Evolutionary conservation across 2,888 invertebrate genomes (phyloP), one percentile per base, ranked within the genome.

Genomic region (Embidobia sp.): DNA sequence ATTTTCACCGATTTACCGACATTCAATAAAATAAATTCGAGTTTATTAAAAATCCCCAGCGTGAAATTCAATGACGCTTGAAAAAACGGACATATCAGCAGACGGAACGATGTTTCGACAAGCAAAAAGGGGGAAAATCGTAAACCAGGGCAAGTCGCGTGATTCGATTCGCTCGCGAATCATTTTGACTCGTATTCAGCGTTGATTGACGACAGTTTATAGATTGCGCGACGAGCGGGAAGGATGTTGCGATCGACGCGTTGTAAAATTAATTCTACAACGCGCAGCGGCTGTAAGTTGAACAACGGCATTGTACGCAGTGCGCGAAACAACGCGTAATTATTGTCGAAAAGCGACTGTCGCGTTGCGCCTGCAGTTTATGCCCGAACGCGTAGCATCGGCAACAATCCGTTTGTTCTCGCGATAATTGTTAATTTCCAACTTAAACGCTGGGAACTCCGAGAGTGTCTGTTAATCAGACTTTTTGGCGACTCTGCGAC

Each of bases 341-440:
- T 44, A 42, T 61, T 51, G 44, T 35, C 15, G 29, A 57, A 59
- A 44, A 59, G 51, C 40, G 13, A 35, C 51, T 33, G 44, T 33
- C 18, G 18, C 31, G 19, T 35, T 61, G 35, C 31, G 8, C 11
- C 44, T 70, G 27, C n/a, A 53, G 51, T 70, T 70, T 70, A 69
- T 49, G 49, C 27, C 48, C 29, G 8, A 42, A 40, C 31, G 44
- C 8, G 44, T 26, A 8, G 18, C 10, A 13, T 27, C 10, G 13
- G 2, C 15, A 27, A 57, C 66, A 51, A 49, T 42, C 22, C 51
- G 16, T 26, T 61, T 51, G 44, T 59, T 69, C 37, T 48, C 48
- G 57, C 48, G 55, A 67, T 67, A 48, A 67, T 67, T 46, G 55
- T 48, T 67, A 67, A 57, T 55, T 67, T 57, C 15, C 10, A 64